Conservation (phyloP, 2,888 invertebrate genomes). For the Muschampia plurimacula region DNA sequence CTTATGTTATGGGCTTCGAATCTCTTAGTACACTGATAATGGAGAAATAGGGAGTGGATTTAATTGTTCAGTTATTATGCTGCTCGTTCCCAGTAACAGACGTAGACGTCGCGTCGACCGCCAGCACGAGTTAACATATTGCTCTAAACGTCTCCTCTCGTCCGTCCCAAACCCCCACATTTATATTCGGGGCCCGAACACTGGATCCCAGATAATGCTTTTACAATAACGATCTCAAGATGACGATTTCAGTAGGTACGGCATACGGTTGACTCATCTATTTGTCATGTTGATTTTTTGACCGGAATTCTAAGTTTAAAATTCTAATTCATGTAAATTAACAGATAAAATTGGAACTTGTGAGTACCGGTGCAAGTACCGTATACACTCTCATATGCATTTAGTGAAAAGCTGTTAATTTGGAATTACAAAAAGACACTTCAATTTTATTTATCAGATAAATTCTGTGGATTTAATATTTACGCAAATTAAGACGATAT, state of each 20-base stretch:
- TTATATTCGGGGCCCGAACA: constrained; percentile 67
- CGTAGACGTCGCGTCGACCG: constrained; percentile 34
- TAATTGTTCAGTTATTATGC: constrained; percentile 31
- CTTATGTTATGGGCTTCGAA: no score
- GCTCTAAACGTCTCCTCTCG: constrained; percentile 56
- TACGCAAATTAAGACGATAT: no score
- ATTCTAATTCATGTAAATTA: constrained; percentile 49
- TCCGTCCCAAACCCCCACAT: constrained; percentile 64
- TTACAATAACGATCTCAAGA: constrained; percentile 77
- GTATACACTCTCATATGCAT: no score
- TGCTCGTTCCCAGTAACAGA: constrained; percentile 9
- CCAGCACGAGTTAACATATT: constrained; percentile 70
- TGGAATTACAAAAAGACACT: no score
- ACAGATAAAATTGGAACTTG: background rate
- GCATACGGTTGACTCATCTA: constrained; percentile 51
- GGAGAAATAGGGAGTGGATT: constrained; percentile 13
- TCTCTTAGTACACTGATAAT: background rate
- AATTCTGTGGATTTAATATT: no score
- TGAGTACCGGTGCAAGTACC: background rate
- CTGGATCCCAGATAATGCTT: constrained; percentile 77
- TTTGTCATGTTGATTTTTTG: constrained; percentile 63
- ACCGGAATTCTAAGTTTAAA: constrained; percentile 52
- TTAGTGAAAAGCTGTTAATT: no score
- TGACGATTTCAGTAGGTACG: constrained; percentile 67
- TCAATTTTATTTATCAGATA: no score